Base-by-base conservation (phyloP, 37 sponge, comb jelly and placozoan genomes). In the Cliona cf. orientalis region DNA sequence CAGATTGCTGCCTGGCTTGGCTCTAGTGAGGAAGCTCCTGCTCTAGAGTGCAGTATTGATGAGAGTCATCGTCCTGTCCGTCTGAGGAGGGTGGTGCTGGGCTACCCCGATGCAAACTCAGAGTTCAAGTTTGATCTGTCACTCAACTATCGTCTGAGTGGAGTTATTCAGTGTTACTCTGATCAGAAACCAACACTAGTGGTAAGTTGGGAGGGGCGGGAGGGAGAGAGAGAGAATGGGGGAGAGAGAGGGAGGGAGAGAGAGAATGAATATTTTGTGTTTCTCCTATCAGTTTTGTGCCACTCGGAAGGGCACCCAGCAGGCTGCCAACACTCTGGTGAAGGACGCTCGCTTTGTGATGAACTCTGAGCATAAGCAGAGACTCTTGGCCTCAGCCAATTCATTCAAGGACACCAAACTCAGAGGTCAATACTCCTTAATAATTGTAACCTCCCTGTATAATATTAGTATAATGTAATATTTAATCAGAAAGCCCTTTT, bases 61-160 rank as follows among this genome's bases (percentile, higher is more conserved):
- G 99, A 99, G 66, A 90, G 89, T 40, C 90, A 99, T 72, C 69
- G 99, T 42, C 99, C 99, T 42, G 99, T 99, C 25, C 83, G 78
- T 29, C 80, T 99, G 84, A 71, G 90, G 42, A 90, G 89, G 62
- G 97, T 99, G 46, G 99, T 99, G 1, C 80, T 99, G 25, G 91
- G 93, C 57, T 99, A 87, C 64, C 90, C 85, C 28, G 81, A 92
- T 36, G 75, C 92, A 12, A 80, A 58, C 59, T 80, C 97, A 31
- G 85, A 86, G n/a, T 99, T 91, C 84, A 94, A 95, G 66, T 99
- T 97, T 82, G 90, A 99, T 72, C 71, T 97, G 14, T 86, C 93
- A 17, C 94, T 99, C 41, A 93, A 92, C 84, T 99, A 99, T 49
- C 90, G 93, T 14, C 73, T 99, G 22, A 84, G 87, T 77, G 72